Evolutionary conservation across 2,113 vertebrate genomes (phyloP), one percentile per base, ranked within the genome.

Genomic region (Bothrops jararaca): DNA sequence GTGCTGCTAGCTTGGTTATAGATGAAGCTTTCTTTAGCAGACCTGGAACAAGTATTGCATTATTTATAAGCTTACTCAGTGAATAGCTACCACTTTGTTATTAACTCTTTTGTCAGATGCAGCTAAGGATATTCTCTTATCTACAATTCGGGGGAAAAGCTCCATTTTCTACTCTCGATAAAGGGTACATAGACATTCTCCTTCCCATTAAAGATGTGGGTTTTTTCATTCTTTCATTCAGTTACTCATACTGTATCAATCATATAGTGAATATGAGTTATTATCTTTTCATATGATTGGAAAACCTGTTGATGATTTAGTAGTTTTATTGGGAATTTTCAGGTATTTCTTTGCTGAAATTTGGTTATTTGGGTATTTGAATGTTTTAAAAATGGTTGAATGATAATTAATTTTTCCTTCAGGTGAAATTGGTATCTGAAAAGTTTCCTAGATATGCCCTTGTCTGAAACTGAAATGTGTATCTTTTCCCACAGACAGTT

Each of bases 401-500:
- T 23, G 29, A 13, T 39, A 39, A 39, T 88, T 88, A 29, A 12
- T 64, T 57, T 89, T 24, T 13, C 10, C 20, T 42, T 89, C 42
- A n/a, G 18, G 48, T 50, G 39, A 85, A 24, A 85, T 52, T 64
- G 22, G 6, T 23, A 9, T 92, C 29, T 88, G 53, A 69, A 54
- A 26, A 34, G 18, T 58, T 23, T n/a, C 22, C 52, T 42, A 58
- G 20, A 0, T 0, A 8, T 10, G 93, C 1, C 10, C 86, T 13
- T 3, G 42, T 85, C 23, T 39, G 64, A 91, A 53, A 12, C 45
- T 93, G 89, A 93, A 50, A 52, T 74, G 13, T 89, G 7, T 89
- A 20, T 90, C 0, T 89, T 48, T 29, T 93, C 26, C 96, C 96
- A 48, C 97, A 99, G 99, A 85, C 98, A 99, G 93, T 97, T 99